These are phyloP conservation scores for Pheucticus melanocephalus DNA, from an alignment of 2,113 vertebrate species.

Conservation along the genomic window DNA sequence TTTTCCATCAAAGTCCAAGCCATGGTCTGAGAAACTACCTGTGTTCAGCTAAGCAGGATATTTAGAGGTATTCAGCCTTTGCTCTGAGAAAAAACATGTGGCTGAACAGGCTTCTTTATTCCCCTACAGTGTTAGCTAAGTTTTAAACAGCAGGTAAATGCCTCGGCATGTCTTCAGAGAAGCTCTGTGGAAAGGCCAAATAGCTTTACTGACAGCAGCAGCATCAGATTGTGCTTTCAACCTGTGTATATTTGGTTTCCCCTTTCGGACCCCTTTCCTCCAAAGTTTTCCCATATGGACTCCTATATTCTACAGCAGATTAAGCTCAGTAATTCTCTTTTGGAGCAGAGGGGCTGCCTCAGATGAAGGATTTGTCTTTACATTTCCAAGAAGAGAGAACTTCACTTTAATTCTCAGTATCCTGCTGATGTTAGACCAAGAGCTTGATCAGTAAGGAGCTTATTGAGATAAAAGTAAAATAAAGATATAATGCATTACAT, in stretches of 20 bases:
- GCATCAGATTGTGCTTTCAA: background rate
- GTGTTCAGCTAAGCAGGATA: background rate
- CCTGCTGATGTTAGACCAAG: background rate
- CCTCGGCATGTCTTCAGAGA: background rate
- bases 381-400: background rate
- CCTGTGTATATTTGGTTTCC: accelerated
- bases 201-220: background rate
- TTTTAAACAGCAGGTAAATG: background rate
- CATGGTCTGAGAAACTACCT: background rate
- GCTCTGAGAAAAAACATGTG: background rate
- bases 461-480: background rate
- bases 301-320: background rate
- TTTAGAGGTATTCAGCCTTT: background rate
- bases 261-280: background rate
- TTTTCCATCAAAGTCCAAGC: background rate
- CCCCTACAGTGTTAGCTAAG: background rate
- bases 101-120: background rate
- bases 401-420: background rate
- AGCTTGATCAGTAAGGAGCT: background rate
- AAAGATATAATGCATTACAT: background rate
- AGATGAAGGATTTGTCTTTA: background rate
- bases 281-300: background rate
- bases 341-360: background rate
- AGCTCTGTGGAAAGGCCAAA: background rate
- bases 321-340: background rate